Conservation (phyloP, 2,113 vertebrate genomes). For the Anser brachyrhynchus region DNA sequence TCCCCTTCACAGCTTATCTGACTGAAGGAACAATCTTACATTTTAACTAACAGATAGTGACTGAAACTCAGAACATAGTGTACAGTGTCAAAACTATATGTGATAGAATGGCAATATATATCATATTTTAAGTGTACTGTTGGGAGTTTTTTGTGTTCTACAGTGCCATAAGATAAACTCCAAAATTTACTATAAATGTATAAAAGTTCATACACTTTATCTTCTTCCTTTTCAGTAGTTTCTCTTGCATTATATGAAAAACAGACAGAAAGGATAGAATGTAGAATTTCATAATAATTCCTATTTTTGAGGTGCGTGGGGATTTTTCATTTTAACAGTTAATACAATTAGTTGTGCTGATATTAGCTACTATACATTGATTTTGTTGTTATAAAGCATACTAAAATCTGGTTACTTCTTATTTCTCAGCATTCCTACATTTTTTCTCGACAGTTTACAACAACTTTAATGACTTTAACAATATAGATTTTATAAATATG, state of each 20-base stretch:
- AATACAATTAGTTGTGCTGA: neutral
- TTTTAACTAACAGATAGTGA: neutral
- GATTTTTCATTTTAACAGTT: conserved; percentile 7
- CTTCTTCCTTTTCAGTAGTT: neutral
- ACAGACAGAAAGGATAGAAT: conserved; percentile 19
- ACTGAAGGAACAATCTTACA: neutral
- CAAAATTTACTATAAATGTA: conserved; percentile 13
- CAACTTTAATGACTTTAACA: neutral
- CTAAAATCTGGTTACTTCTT: neutral
- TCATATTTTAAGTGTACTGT: neutral
- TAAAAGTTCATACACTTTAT: neutral
- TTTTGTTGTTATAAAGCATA: neutral
- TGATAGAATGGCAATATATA: neutral
- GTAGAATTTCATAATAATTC: conserved; percentile 37
- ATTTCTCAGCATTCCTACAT: neutral
- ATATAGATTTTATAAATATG: neutral
- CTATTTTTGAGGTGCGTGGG: neutral
- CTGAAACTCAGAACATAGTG: neutral
- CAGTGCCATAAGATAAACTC: neutral
- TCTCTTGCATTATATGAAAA: neutral
- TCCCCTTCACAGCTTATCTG: conserved; percentile 6
- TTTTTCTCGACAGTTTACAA: neutral
- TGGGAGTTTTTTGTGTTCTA: conserved; percentile 12
- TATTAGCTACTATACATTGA: neutral
- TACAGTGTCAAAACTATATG: neutral